Percentiles rank a stretch among this genome's conserved stretches.
These are phyloP conservation scores for Craniophora ligustri DNA, from an alignment of 2,888 invertebrate species.

Conservation along the genomic window DNA sequence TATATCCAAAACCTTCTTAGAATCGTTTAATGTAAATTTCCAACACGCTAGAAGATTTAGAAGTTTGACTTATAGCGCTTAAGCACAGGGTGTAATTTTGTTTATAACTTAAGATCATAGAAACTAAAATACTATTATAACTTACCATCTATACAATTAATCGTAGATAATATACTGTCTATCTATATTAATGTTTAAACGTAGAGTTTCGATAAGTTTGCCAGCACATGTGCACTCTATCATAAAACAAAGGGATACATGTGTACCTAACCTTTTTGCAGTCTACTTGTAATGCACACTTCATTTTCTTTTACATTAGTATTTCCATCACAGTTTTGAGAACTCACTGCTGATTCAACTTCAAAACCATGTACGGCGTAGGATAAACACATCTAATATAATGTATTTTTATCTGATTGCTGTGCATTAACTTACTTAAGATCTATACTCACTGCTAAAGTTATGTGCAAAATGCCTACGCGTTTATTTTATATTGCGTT, in stretches of 20 bases:
- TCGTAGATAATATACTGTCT: slow-evolving; percentile 53
- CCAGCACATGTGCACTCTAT: slow-evolving; percentile 46
- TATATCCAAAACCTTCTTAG: slow-evolving; percentile 14
- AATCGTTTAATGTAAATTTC: slow-evolving; percentile 37
- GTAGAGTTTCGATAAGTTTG: slow-evolving; percentile 51
- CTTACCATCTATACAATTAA: slow-evolving; percentile 54
- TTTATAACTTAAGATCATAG: slow-evolving; percentile 58
- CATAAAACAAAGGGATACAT: slow-evolving; percentile 11
- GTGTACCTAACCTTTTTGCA: slow-evolving; percentile 23
- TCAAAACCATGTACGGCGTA: slow-evolving; percentile 10
- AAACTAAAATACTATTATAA: slow-evolving; percentile 42
- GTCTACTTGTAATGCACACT: slow-evolving; percentile 34
- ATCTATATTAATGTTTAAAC: slow-evolving; percentile 50
- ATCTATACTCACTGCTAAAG: too few relatives aligned
- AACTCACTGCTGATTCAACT: slow-evolving; percentile 20
- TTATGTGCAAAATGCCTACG: slow-evolving; percentile 2
- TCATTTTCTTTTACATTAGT: slow-evolving; percentile 23
- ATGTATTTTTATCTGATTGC: too few relatives aligned
- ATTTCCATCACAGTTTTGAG: slow-evolving; percentile 16
- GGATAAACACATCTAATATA: slow-evolving; percentile 15
- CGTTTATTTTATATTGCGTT: slow-evolving; percentile 11
- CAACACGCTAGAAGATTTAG: slow-evolving; percentile 59
- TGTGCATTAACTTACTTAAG: too few relatives aligned
- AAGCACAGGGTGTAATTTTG: slow-evolving; percentile 73
- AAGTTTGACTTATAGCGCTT: slow-evolving; percentile 67